Base-by-base conservation (phyloP, 2,888 invertebrate species). In the Scaptomyza reducta region DNA sequence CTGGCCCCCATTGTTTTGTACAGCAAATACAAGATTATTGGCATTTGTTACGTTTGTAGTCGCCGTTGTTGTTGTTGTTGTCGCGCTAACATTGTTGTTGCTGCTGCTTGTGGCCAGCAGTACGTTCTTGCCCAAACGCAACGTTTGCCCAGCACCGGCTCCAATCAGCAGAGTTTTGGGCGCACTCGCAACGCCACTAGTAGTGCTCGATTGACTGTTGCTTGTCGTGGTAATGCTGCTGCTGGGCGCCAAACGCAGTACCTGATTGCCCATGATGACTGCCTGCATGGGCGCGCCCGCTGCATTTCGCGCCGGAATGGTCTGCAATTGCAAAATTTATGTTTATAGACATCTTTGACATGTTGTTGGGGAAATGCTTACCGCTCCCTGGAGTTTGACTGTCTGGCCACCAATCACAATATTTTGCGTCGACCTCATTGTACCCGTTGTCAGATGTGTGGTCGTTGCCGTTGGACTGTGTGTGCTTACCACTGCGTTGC, bases 1-100 rank as follows among this genome's bases (percentile, higher is more conserved):
- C 89, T 94, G 94, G 0, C 92, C 91, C 27, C 93, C 93, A 41
- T 93, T 93, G 25, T 93, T 93, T 79, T 93, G 93, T 64, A 93
- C 93, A 10, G 93, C 93, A 57, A 93, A 89, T 18, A 94, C 93
- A 41, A 94, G 92, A 59, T 93, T 91, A 63, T 90, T 90, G 6
- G 82, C 72, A 44, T 89, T 59, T 47, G 89, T 70, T 27, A 77
- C 38, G 67, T 84, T 90, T 73, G 16, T 61, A 14, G 81, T 83
- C 7, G 87, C 87, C 57, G 46, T 13, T 10, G 46, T 46, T 10
- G 79, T 49, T 11, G 86, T 72, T n/a, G 79, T 51, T 11, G 89
- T 83, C 13, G 70, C 58, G 58, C 45, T 29, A 5, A 27, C 54
- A 22, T 46, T 68, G 6, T 41, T 58, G 14, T 13, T 45, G 45